Evolutionary conservation across 2,113 vertebrate genomes (phyloP).

Genomic region (Carassius gibelio): DNA sequence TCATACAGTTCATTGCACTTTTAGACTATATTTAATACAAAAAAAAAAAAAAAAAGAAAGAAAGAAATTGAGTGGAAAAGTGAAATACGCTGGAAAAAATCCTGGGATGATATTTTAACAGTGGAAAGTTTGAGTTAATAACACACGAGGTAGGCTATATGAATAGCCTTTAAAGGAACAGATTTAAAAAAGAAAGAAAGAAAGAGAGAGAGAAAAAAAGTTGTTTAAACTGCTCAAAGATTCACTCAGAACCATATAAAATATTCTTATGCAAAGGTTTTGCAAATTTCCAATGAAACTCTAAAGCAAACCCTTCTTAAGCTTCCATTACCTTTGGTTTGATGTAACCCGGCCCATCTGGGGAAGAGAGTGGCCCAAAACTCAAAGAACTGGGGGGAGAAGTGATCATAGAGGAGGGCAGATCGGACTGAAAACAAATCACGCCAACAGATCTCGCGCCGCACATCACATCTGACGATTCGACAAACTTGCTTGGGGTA

Average conservation of each 20-base stretch:
- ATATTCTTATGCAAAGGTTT: neutral
- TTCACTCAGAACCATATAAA: neutral
- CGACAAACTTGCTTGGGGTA: constrained; percentile 38
- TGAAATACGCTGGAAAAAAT: no score
- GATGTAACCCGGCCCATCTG: constrained; percentile 77
- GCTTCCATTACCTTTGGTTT: constrained; percentile 55
- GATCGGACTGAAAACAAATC: constrained; percentile 77
- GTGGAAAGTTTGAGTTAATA: neutral
- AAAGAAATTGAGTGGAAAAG: no score
- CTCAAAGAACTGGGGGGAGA: constrained; percentile 64
- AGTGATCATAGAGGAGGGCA: constrained; percentile 54
- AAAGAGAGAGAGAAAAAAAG: neutral
- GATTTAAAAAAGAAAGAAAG: no score
- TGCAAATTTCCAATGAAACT: constrained; percentile 20
- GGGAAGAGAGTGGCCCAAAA: constrained; percentile 74
- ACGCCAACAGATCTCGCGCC: constrained; percentile 71
- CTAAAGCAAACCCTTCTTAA: constrained; percentile 27
- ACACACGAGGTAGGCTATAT: no score
- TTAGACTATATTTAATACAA: neutral
- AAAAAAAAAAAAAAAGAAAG: no score
- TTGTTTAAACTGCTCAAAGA: neutral
- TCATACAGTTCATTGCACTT: neutral
- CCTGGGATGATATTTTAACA: neutral
- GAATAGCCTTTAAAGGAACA: no score
- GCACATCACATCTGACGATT: constrained; percentile 62